A percentile compares a stretch with the other conserved stretches of the same genome.
These are phyloP conservation scores for Drosophila buzzatii DNA, from an alignment of 2,888 invertebrate genomes.

Conservation along the genomic window DNA sequence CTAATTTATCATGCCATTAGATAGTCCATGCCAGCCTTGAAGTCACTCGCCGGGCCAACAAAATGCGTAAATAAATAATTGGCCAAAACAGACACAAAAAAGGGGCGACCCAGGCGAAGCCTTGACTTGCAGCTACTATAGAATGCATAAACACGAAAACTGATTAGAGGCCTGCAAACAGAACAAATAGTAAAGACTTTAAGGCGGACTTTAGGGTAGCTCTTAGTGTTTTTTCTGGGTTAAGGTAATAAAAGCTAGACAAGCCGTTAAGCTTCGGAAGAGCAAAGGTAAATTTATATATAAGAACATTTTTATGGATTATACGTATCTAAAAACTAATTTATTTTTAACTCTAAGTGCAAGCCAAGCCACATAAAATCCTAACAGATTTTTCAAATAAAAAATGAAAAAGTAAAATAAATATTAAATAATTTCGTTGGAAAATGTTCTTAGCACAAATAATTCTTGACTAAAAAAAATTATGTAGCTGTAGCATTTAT, in stretches of 20 bases:
- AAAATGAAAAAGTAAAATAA: too few species aligned
- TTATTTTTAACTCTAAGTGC: too few species aligned
- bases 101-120: conserved; percentile 42
- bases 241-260: neutral
- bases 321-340: neutral
- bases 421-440: too few species aligned
- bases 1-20: conserved; percentile 78
- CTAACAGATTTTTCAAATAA: neutral
- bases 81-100: conserved; percentile 49
- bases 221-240: neutral
- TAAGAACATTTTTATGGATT: neutral
- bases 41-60: conserved; percentile 33
- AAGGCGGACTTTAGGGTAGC: neutral
- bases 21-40: conserved; percentile 69
- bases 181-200: conserved; percentile 1
- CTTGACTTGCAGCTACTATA: conserved; percentile 46
- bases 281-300: neutral
- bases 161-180: conserved; percentile 32
- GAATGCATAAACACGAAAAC: conserved; percentile 35
- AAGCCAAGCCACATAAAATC: neutral
- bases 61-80: conserved; percentile 65
- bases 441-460: neutral
- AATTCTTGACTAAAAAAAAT: too few species aligned
- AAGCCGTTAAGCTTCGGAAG: neutral
- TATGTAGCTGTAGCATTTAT: too few species aligned